Evolutionary conservation across 2,888 invertebrate species (phyloP).

Genomic region (Agriotes lineatus): DNA sequence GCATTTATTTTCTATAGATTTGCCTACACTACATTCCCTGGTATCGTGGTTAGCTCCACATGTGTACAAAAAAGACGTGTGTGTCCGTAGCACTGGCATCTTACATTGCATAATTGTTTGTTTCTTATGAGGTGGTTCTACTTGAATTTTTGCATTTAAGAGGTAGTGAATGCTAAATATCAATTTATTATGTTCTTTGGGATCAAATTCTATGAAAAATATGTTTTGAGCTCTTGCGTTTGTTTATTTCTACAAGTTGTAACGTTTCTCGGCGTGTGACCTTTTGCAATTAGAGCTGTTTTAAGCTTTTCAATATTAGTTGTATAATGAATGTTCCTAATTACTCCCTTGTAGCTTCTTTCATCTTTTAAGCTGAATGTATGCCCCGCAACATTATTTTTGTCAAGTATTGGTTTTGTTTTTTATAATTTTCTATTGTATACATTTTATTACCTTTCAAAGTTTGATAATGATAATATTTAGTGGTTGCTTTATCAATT

Average conservation of each 20-base stretch:
- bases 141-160: slow-evolving; percentile 20
- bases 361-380: slow-evolving; percentile 13
- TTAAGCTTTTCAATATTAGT: slow-evolving; percentile 11
- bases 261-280: not conserved
- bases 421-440: slow-evolving; percentile 18
- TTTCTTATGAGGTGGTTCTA: slow-evolving; percentile 14
- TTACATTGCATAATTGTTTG: slow-evolving; percentile 7
- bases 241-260: slow-evolving; percentile 4
- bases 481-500: too few species aligned
- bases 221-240: too few species aligned
- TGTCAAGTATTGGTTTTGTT: too few species aligned
- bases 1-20: too few species aligned
- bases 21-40: too few species aligned
- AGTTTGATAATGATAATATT: slow-evolving; percentile 5
- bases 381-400: slow-evolving; percentile 1
- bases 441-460: slow-evolving; percentile 11
- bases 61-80: too few species aligned
- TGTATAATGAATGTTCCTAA: slow-evolving; percentile 13
- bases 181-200: slow-evolving; percentile 16
- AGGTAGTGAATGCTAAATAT: slow-evolving; percentile 5
- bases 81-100: slow-evolving; percentile 8
- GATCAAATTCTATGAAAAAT: slow-evolving; percentile 6
- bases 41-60: too few species aligned
- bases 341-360: not conserved
- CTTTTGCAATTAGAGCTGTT: not conserved